These are phyloP conservation scores for Neoarius graeffei DNA, from an alignment of 2,113 vertebrate species.

Conservation along the genomic window DNA sequence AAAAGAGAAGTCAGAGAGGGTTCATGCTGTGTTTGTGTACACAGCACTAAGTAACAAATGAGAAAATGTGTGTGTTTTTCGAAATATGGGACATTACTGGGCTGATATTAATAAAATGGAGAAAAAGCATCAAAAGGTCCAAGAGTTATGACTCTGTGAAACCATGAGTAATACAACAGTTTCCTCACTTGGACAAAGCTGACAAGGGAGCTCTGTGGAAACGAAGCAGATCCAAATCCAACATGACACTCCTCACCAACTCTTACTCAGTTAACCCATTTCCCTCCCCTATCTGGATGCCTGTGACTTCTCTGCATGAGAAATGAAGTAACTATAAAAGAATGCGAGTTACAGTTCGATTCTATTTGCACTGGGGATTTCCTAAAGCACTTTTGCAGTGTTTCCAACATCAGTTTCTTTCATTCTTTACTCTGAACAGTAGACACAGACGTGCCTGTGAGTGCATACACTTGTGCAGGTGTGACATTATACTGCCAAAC, in stretches of 20 bases:
- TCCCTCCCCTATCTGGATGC: background rate
- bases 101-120: conserved; percentile 21
- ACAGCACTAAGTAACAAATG: conserved; percentile 22
- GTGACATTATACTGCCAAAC: conserved; percentile 17
- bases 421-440: background rate
- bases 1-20: conserved; percentile 1
- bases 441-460: background rate
- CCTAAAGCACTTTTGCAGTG: background rate
- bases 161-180: conserved; percentile 31
- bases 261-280: background rate
- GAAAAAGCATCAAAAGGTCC: conserved; percentile 21
- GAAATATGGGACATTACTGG: conserved; percentile 16
- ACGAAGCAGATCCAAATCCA: conserved; percentile 13
- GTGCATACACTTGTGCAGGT: conserved; percentile 16
- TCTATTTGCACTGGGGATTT: conserved; percentile 10
- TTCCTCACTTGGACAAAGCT: conserved; percentile 1
- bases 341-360: background rate
- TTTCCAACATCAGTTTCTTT: background rate
- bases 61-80: conserved; percentile 1
- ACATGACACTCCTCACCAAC: conserved; percentile 28
- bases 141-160: background rate
- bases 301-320: background rate
- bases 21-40: conserved; percentile 27
- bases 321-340: conserved; percentile 15
- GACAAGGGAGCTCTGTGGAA: conserved; percentile 22